Conservation (phyloP, 2,797 vertebrate species). For the Nothura maculosa region DNA sequence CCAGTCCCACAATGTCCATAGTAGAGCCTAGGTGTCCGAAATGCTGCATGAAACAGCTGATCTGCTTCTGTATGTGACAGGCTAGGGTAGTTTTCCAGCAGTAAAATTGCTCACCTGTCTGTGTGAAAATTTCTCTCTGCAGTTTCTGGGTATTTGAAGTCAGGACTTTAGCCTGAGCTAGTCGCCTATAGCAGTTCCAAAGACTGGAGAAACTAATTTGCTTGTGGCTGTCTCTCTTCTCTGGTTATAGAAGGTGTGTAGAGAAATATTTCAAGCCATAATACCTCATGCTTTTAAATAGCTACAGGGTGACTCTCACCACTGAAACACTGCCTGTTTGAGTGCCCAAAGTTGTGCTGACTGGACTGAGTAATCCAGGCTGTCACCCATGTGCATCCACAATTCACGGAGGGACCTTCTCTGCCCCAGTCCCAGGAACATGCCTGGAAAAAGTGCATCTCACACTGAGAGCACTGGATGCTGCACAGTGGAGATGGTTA, state of each 20-base stretch:
- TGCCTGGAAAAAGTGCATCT: fast-evolving
- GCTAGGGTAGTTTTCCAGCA: background rate
- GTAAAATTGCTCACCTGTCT: background rate
- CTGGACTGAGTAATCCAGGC: background rate
- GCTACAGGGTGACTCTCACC: fast-evolving
- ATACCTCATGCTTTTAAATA: background rate
- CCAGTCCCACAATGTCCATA: background rate
- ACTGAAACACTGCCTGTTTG: fast-evolving
- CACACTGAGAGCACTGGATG: fast-evolving
- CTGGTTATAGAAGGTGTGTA: background rate
- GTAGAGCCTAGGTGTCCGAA: background rate
- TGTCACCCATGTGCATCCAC: background rate
- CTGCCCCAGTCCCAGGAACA: fast-evolving
- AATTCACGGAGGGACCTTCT: fast-evolving
- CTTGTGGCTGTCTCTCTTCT: background rate
- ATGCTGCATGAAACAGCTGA: background rate
- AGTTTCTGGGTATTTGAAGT: background rate
- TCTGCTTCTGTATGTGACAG: background rate
- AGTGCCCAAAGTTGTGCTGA: fast-evolving
- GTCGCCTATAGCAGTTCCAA: background rate
- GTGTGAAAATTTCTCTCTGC: background rate
- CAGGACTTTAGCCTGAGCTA: background rate
- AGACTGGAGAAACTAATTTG: background rate
- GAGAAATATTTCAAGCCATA: background rate
- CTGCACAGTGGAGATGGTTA: background rate